Evolutionary conservation across 2,113 vertebrate genomes (phyloP).

Genomic region (Calidris pugnax): DNA sequence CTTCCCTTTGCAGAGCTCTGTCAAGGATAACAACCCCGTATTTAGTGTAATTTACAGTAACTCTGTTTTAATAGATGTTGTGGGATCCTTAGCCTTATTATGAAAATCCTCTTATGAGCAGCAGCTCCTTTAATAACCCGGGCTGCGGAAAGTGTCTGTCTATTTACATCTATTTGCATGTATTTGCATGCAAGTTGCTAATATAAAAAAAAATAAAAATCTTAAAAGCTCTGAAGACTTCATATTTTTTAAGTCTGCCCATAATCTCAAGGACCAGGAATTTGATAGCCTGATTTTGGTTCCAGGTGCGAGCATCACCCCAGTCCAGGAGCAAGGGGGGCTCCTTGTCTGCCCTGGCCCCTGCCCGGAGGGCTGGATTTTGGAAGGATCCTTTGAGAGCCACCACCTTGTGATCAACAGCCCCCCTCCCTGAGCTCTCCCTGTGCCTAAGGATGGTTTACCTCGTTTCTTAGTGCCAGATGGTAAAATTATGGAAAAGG

Average conservation of each 20-base stretch:
- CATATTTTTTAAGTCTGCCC: neutral
- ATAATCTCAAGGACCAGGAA: neutral
- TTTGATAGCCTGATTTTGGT: neutral
- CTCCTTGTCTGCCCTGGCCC: neutral
- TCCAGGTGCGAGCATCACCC: neutral
- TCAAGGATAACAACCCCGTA: neutral
- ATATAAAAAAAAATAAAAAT: neutral
- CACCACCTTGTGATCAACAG: neutral
- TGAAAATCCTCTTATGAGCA: conserved; percentile 56
- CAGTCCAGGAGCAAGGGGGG: neutral
- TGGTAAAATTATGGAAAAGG: neutral
- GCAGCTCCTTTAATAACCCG: conserved; percentile 45
- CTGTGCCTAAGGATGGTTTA: fast-evolving
- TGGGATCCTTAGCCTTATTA: conserved; percentile 46
- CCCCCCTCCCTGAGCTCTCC: neutral
- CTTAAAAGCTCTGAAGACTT: neutral
- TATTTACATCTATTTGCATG: conserved; percentile 56
- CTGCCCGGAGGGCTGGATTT: neutral
- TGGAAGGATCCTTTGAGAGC: neutral
- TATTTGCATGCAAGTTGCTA: conserved; percentile 46
- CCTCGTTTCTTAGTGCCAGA: neutral
- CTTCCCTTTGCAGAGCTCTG: neutral
- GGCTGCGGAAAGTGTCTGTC: conserved; percentile 1
- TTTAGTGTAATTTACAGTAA: conserved; percentile 27
- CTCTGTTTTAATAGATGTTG: conserved; percentile 28